A percentile compares a stretch with the other conserved stretches of the same genome.
phyloP scores from a whole-genome alignment of 2,797 vertebrate genomes.

The Delichon dasypus region DNA sequence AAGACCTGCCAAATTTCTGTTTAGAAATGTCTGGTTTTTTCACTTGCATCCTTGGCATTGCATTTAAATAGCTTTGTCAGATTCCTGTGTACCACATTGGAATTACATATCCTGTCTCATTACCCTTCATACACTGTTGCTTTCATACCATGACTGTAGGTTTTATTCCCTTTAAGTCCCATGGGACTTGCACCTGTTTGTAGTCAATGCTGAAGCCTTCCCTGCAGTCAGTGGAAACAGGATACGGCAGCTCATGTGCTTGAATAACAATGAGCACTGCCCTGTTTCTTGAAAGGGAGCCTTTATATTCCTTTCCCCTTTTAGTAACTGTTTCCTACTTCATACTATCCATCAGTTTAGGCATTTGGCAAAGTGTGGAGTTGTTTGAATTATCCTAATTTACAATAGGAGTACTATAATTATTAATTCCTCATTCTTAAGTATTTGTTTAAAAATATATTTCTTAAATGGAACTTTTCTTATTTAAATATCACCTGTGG shows the following conservation, averaged over 20 bases:
- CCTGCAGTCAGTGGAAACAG: constrained; percentile 26
- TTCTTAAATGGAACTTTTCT: neutral
- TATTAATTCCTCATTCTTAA: neutral
- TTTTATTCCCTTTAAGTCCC: constrained; percentile 47
- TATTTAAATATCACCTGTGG: neutral
- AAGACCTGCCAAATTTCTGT: constrained; percentile 33
- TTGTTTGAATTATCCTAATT: neutral
- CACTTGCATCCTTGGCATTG: constrained; percentile 51
- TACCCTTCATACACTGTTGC: constrained; percentile 44
- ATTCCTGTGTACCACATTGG: constrained; percentile 39
- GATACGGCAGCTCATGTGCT: neutral
- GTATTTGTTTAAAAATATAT: neutral
- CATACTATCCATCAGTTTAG: constrained; percentile 21
- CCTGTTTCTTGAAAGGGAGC: constrained; percentile 1
- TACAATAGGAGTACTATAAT: neutral
- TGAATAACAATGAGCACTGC: constrained; percentile 48
- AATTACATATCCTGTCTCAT: constrained; percentile 47
- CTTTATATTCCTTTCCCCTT: constrained; percentile 15
- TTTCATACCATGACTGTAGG: constrained; percentile 22
- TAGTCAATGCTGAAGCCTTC: constrained; percentile 49
- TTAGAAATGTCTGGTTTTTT: neutral
- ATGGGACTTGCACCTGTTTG: constrained; percentile 53
- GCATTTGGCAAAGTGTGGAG: neutral
- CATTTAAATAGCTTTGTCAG: constrained; percentile 39
- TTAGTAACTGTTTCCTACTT: constrained; percentile 14